Base-by-base conservation (phyloP, 2,888 invertebrate genomes). In the Amphipyra tragopoginis region DNA sequence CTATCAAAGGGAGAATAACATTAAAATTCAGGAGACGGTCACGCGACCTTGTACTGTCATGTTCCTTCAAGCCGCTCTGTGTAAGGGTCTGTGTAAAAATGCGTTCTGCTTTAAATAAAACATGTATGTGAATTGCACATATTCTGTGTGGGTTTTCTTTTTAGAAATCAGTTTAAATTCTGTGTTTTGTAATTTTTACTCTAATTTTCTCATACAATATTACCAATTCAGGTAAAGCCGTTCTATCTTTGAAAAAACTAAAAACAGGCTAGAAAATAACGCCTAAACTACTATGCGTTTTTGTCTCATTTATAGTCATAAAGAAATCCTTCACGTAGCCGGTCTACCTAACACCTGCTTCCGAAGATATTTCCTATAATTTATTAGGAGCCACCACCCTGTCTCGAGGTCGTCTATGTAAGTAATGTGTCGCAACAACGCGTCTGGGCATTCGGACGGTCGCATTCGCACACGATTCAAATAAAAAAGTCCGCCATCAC, bases 381-480 rank as follows among this genome's bases (percentile, higher is more conserved):
- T 74, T 70, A 77, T 72, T 66, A 75, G 62, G 48, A 75, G 78
- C 78, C 75, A 78, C 75, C 71, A 62, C 75, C 70, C 73, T 72
- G 80, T 79, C 72, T 68, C 70, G 59, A 42, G 69, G 75, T 74
- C 61, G 72, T 77, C 80, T 77, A 72, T 78, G 80, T 85, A 81
- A 82, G 82, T 84, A 86, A 86, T 82, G 83, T 86, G 79, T 83
- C 82, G 75, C 82, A 73, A 79, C 82, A 77, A 78, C 76, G 79
- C 77, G 79, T 81, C 81, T 82, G 77, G 75, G 76, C 57, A 47
- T 80, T 82, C 75, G 87, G 86, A 83, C 87, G 85, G 84, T 80
- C 90, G 90, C 94, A 94, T 94, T 94, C 92, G 86, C 86, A 92
- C 94, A 94, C 94, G 94, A 93, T 93, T 94, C 94, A 94, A 94